Percentiles rank a stretch among this genome's conserved stretches.
phyloP scores from a whole-genome alignment of 2,888 invertebrate genomes.

The Orthosia cruda region DNA sequence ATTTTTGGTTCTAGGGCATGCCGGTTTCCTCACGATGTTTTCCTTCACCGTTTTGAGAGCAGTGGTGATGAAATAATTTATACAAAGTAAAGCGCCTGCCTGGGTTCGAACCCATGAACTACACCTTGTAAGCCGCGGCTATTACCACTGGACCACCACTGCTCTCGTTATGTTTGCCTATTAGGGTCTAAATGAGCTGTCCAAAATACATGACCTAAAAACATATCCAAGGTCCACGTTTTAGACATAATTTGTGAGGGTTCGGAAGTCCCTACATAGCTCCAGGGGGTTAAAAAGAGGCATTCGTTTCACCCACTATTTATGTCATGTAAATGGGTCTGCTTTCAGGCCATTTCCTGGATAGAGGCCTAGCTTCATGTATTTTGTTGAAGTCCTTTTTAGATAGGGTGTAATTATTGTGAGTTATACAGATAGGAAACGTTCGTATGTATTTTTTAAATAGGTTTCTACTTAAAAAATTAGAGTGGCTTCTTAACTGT shows the following conservation, averaged over 20 bases:
- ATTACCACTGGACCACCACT: too few species aligned
- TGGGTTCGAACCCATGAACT: too few species aligned
- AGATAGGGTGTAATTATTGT: neutral
- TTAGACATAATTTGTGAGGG: conserved; percentile 55
- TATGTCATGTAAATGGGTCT: conserved; percentile 59
- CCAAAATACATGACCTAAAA: conserved; percentile 42
- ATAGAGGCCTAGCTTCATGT: conserved; percentile 13
- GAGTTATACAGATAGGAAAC: neutral
- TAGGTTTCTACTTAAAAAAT: too few species aligned
- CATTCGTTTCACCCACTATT: conserved; percentile 57
- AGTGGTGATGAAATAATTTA: too few species aligned
- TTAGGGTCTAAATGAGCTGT: conserved; percentile 28
- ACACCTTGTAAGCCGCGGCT: too few species aligned
- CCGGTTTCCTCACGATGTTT: too few species aligned
- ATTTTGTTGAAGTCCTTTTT: conserved; percentile 14
- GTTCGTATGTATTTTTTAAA: too few species aligned
- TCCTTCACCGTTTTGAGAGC: too few species aligned
- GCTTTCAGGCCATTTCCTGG: conserved; percentile 26
- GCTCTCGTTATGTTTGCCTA: too few species aligned
- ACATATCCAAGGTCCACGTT: conserved; percentile 25
- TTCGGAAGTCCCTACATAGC: conserved; percentile 52
- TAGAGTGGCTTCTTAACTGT: too few species aligned
- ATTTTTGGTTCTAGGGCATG: too few species aligned
- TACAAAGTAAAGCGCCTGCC: too few species aligned
- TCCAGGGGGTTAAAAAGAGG: conserved; percentile 46